phyloP scores from a whole-genome alignment of 2,888 invertebrate species.

The Notocelia uddmanniana region DNA sequence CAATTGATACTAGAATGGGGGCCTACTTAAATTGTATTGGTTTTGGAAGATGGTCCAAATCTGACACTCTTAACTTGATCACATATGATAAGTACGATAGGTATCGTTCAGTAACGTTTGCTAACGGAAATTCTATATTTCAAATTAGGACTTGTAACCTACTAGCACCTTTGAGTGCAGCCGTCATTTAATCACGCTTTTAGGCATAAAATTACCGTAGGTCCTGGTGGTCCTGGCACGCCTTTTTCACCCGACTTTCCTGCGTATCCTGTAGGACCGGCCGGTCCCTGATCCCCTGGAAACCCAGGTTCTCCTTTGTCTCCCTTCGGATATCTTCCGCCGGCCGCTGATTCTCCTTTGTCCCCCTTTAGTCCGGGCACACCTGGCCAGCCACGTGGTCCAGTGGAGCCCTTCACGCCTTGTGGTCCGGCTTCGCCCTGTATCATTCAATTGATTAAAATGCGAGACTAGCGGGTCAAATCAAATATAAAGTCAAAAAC shows the following conservation, averaged over 20 bases:
- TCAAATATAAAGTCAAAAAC: background rate
- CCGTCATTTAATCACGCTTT: background rate
- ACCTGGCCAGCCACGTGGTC: slow-evolving; percentile 92
- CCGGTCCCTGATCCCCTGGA: slow-evolving; percentile 89
- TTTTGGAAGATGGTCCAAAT: too few species aligned
- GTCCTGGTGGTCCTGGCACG: slow-evolving; percentile 87
- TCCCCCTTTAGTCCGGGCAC: slow-evolving; percentile 88
- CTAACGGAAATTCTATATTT: too few species aligned
- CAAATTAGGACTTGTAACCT: too few species aligned
- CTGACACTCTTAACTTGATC: too few species aligned
- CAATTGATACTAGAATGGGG: too few species aligned
- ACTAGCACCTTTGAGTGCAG: too few species aligned
- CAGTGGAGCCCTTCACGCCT: slow-evolving; percentile 90
- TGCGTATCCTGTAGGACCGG: slow-evolving; percentile 87
- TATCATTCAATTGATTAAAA: slow-evolving; percentile 42
- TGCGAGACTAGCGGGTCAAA: background rate
- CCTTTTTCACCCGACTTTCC: slow-evolving; percentile 87
- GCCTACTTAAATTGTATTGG: too few species aligned
- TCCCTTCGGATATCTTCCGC: slow-evolving; percentile 90
- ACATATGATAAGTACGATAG: too few species aligned
- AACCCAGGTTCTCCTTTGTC: slow-evolving; percentile 94
- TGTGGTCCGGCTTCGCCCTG: slow-evolving; percentile 91
- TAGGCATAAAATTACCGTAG: slow-evolving; percentile 74
- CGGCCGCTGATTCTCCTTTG: slow-evolving; percentile 93
- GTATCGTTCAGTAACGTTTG: too few species aligned